phyloP scores from a whole-genome alignment of 2,888 invertebrate genomes.

The Smittia aterrima region DNA sequence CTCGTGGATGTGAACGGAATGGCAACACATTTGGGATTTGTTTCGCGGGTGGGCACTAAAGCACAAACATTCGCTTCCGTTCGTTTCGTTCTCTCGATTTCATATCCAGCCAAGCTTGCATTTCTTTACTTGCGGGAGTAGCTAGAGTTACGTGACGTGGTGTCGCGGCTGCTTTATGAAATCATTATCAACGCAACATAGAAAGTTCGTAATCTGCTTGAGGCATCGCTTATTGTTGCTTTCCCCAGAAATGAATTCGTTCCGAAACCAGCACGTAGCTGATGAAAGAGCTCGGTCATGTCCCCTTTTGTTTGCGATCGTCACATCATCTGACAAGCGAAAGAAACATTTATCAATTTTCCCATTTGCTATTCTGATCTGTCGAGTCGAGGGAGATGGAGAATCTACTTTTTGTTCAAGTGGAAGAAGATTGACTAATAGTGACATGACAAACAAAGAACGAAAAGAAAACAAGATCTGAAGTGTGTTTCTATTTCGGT shows the following conservation, averaged over 20 bases:
- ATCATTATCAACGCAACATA: no score
- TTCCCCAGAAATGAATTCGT: neutral
- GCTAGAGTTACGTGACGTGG: neutral
- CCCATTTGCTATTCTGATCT: neutral
- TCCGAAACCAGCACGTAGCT: neutral
- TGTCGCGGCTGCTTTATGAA: neutral
- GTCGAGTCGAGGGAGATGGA: no score
- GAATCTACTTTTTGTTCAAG: no score
- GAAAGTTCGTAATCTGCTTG: no score
- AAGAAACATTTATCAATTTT: slow-evolving; percentile 13
- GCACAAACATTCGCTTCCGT: neutral
- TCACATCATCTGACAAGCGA: neutral
- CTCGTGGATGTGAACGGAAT: neutral
- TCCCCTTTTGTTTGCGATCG: neutral
- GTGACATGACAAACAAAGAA: no score
- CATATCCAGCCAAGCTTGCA: neutral
- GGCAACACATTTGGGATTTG: neutral
- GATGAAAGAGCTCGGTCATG: neutral
- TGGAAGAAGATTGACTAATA: no score
- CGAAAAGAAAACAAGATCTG: no score
- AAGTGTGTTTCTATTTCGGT: no score
- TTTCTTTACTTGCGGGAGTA: no score
- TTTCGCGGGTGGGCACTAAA: neutral
- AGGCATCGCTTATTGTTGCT: no score
- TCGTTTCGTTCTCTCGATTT: neutral